phyloP scores from a whole-genome alignment of 2,113 vertebrate genomes.

The Aegotheles bennettii region DNA sequence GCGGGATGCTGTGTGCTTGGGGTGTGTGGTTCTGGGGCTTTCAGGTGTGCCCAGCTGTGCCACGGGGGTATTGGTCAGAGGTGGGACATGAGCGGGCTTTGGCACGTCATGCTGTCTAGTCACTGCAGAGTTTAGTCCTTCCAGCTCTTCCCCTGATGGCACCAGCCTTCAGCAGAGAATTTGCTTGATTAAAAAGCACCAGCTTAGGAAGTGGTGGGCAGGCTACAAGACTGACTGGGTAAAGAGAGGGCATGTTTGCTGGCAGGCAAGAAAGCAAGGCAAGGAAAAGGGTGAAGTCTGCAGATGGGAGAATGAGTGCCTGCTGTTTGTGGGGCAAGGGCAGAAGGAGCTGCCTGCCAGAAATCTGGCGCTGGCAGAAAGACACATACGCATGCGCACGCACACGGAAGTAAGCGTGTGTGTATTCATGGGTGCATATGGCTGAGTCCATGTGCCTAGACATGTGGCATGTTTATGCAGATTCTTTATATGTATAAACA shows the following conservation, averaged over 20 bases:
- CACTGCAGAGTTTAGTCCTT: not conserved
- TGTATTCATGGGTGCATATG: conserved; percentile 19
- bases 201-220: not conserved
- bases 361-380: conserved; percentile 59
- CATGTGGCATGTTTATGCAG: conserved; percentile 42
- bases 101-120: fast-evolving
- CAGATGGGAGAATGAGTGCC: conserved; percentile 54
- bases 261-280: conserved; percentile 48
- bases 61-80: not conserved
- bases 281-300: conserved; percentile 38
- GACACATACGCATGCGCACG: not conserved
- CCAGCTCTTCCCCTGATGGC: not conserved
- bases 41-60: not conserved
- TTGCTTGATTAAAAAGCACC: not conserved
- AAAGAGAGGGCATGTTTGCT: conserved; percentile 27
- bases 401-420: not conserved
- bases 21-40: not conserved
- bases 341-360: conserved; percentile 48
- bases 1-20: fast-evolving
- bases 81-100: not conserved
- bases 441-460: conserved; percentile 21
- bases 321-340: conserved; percentile 57
- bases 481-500: conserved; percentile 23
- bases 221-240: conserved; percentile 20
- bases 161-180: not conserved